Base-by-base conservation (phyloP, 2,797 vertebrate species). In the Octomys mimax region DNA sequence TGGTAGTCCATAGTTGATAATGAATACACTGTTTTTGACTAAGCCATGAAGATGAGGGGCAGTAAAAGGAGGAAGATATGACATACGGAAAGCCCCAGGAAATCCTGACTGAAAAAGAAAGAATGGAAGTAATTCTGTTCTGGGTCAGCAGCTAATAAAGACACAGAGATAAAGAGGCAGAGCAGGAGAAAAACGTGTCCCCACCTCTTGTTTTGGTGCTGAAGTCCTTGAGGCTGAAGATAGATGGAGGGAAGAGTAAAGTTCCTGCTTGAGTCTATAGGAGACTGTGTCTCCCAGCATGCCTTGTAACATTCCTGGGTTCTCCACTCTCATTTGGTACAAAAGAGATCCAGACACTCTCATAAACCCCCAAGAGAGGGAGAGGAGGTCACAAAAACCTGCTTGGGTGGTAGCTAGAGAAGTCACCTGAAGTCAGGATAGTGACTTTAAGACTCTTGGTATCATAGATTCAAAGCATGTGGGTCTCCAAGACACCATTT, bases 111-210 rank as follows among this genome's bases (percentile, higher is more conserved):
- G 10, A 49, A 26, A 89, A 61, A 78, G n/a, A 92, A 19, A 91
- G 83, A 93, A 75, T 46, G 59, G 80, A 84, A 87, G 79, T 71
- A 75, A 96, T 85, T 87, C 49, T 82, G 86, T 83, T 86, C 70
- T 95, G 75, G 26, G 59, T 88, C 46, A 54, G 22, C 46, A 84
- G 80, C 61, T 84, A 42, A 14, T 3, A 80, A 62, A 95, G 87
- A 95, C 18, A 46, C 21, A 52, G 89, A 84, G 24, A 52, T n/a
- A 42, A 10, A 9, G 24, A 92, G 18, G 16, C 52, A 85, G 84
- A 6, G 49, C 26, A 61, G 52, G 16, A 70, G 39, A 71, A 26
- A 79, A 86, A 75, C 1, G 12, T n/a, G 61, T 70, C 59, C 33
- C 66, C 7, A 28, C 42, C 28, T 94, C 92, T 14, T 36, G 1